These are phyloP conservation scores for Drosophila quinaria DNA, from an alignment of 2,888 invertebrate species.

Conservation along the genomic window DNA sequence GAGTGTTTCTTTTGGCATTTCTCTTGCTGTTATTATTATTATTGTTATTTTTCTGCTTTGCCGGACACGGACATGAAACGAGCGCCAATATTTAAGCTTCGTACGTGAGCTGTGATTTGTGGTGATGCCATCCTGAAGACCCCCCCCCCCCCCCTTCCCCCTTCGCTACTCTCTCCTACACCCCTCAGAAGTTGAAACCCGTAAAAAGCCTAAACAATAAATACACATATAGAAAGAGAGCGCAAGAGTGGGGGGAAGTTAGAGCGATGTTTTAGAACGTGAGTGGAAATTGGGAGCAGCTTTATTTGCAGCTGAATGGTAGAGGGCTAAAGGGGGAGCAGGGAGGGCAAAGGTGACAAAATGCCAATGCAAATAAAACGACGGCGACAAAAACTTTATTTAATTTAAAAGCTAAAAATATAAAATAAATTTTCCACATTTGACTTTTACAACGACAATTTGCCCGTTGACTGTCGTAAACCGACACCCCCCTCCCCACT, in stretches of 20 bases:
- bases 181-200: conserved; percentile 1
- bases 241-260: conserved; percentile 18
- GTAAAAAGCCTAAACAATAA: conserved; percentile 77
- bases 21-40: conserved; percentile 51
- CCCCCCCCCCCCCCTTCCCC: background rate
- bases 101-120: conserved; percentile 76
- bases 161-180: background rate
- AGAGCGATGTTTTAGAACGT: conserved; percentile 43
- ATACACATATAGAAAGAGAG: conserved; percentile 46
- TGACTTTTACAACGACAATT: conserved; percentile 79
- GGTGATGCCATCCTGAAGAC: conserved; percentile 43
- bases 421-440: conserved; percentile 80
- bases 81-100: conserved; percentile 73
- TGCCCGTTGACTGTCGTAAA: conserved; percentile 73
- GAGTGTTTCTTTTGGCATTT: conserved; percentile 21
- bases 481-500: background rate
- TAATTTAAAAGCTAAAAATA: conserved; percentile 77
- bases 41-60: conserved; percentile 60
- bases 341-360: conserved; percentile 59
- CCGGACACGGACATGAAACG: conserved; percentile 72
- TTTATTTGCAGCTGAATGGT: background rate
- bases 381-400: conserved; percentile 76
- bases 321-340: fast-evolving
- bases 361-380: conserved; percentile 71
- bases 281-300: conserved; percentile 61